Conservation (phyloP, 2,888 invertebrate genomes). For the Dolichomitus sp. region DNA sequence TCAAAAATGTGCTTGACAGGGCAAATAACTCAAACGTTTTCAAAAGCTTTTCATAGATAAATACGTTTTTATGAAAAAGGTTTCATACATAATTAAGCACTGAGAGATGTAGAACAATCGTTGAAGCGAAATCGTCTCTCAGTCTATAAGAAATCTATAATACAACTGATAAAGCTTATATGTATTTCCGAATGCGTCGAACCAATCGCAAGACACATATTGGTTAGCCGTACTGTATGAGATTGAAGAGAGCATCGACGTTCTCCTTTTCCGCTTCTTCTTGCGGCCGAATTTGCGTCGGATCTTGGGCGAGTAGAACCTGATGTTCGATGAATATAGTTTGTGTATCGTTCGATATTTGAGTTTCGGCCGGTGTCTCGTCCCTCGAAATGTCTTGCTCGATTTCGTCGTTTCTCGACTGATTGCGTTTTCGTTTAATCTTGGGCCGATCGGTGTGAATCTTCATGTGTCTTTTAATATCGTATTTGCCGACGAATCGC, state of each 20-base stretch:
- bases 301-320: conserved; percentile 77
- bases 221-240: conserved; percentile 79
- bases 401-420: conserved; percentile 29
- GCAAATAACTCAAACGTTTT: background rate
- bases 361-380: conserved; percentile 39
- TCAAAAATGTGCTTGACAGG: no score
- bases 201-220: background rate
- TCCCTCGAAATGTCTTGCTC: conserved; percentile 44
- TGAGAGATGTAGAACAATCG: conserved; percentile 12
- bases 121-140: background rate
- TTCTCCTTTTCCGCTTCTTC: conserved; percentile 83
- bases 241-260: conserved; percentile 80
- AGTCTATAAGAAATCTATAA: conserved; percentile 13
- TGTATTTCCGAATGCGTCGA: background rate
- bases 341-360: conserved; percentile 2
- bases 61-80: background rate
- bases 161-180: background rate
- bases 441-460: conserved; percentile 79
- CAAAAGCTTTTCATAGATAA: background rate
- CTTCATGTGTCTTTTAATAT: conserved; percentile 82
- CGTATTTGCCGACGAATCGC: conserved; percentile 83
- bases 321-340: conserved; percentile 78
- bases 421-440: conserved; percentile 67
- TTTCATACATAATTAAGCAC: conserved; percentile 25
- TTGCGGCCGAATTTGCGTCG: conserved; percentile 74